These are phyloP conservation scores for Alosa alosa DNA, from an alignment of 2,113 vertebrate genomes.

Conservation along the genomic window DNA sequence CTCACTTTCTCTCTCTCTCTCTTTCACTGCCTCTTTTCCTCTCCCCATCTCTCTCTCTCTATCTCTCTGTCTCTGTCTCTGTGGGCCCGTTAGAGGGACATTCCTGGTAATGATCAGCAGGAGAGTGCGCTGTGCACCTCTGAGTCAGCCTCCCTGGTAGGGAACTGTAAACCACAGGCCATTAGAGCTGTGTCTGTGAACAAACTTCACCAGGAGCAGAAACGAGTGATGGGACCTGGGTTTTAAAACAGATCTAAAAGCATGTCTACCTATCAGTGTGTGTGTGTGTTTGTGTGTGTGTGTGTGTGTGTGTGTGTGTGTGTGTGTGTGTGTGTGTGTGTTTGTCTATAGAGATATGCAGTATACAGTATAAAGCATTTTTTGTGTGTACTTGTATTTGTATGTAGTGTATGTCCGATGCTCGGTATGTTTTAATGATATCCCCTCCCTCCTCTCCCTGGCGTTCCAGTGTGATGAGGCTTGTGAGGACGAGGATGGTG, in stretches of 20 bases:
- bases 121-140: background rate
- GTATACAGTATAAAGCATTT: too few relatives aligned
- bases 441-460: too few relatives aligned
- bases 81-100: background rate
- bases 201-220: background rate
- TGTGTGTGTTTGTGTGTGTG: slow-evolving; percentile 25
- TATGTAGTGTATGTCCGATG: too few relatives aligned
- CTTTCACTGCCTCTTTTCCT: background rate
- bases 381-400: too few relatives aligned
- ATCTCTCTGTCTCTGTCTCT: background rate
- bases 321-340: too few relatives aligned
- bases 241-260: background rate
- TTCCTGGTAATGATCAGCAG: slow-evolving; percentile 9
- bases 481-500: background rate
- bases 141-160: background rate
- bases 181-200: background rate
- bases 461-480: background rate
- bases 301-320: background rate
- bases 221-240: slow-evolving; percentile 10
- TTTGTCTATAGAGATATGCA: too few relatives aligned
- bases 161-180: background rate
- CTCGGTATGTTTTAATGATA: too few relatives aligned
- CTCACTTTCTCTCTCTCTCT: background rate
- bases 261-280: background rate
- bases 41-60: background rate